A percentile compares a stretch with the other conserved stretches of the same genome.
These are phyloP conservation scores for Aselliscus stoliczkanus DNA, from an alignment of 2,797 vertebrate genomes.

Conservation along the genomic window DNA sequence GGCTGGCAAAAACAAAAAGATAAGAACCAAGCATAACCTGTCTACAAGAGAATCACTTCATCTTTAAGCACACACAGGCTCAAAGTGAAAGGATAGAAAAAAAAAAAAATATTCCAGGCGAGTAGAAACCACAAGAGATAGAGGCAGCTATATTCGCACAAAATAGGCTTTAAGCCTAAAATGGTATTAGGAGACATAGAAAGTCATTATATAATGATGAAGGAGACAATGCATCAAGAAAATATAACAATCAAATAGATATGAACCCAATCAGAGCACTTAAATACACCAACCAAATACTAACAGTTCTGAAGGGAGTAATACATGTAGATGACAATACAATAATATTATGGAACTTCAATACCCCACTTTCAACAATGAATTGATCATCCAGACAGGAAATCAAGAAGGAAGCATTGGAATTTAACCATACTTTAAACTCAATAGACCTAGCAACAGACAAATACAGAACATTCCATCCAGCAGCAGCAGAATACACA, in stretches of 20 bases:
- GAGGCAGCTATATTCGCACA: background rate
- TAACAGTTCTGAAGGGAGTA: background rate
- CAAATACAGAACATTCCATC: background rate
- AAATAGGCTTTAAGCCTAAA: background rate
- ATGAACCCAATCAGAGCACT: background rate
- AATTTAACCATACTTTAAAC: background rate
- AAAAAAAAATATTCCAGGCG: background rate
- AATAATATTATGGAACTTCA: background rate
- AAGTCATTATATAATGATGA: background rate
- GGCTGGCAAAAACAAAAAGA: background rate
- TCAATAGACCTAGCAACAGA: background rate
- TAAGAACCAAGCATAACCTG: background rate
- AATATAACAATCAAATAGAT: background rate
- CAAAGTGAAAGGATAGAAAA: background rate
- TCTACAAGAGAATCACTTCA: background rate
- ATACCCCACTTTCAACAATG: background rate
- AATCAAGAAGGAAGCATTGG: background rate
- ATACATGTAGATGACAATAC: background rate
- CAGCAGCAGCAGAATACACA: background rate
- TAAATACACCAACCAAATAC: background rate
- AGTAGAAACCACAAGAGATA: background rate
- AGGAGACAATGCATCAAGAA: background rate
- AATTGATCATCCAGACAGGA: background rate
- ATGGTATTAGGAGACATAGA: background rate
- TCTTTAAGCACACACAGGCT: background rate